Base-by-base conservation (phyloP, 2,888 invertebrate genomes). In the Zele albiditarsus region DNA sequence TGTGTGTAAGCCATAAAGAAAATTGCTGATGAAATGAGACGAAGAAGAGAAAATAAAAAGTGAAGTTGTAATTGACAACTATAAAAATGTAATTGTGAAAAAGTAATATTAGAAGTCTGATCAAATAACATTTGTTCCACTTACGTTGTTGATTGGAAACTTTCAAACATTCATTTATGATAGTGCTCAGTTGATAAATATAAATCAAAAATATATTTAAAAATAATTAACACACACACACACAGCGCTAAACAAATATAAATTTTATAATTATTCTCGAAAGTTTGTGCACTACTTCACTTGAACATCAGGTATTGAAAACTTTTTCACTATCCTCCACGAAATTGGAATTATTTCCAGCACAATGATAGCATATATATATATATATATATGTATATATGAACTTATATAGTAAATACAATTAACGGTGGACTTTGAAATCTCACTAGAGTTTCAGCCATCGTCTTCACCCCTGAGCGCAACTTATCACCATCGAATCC, bases 261-360 rank as follows among this genome's bases (percentile, higher is more conserved):
- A 46, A 46, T 46, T 14, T 3, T 4, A 46, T 4, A 46, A 46
- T 46, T 46, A 46, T n/a, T n/a, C 46, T n/a, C 16, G n/a, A 46
- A 46, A 46, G n/a, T 46, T 46, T 46, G 46, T 46, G 46, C n/a
- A 5, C 1, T 16, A 5, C 46, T 16, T 4, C 46, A 46, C 3
- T 14, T 46, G 46, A 46, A 46, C 14, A 4, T 16, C n/a, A n/a
- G n/a, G 14, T n/a, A 46, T 46, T 46, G 46, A n/a, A 20, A 20
- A 20, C 4, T 53, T 20, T 46, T 53, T 53, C 33, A 65, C 42
- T 28, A 16, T 25, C 12, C 38, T 31, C 5, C 3, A 10, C 23
- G 31, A 20, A 33, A 70, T 38, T 70, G 31, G 58, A 70, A 60
- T 63, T 31, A 63, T 63, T 63, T 63, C 20, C 10, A 38, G 10